phyloP scores from a whole-genome alignment of 1,140 invertebrate species.

The Bombus confusus region DNA sequence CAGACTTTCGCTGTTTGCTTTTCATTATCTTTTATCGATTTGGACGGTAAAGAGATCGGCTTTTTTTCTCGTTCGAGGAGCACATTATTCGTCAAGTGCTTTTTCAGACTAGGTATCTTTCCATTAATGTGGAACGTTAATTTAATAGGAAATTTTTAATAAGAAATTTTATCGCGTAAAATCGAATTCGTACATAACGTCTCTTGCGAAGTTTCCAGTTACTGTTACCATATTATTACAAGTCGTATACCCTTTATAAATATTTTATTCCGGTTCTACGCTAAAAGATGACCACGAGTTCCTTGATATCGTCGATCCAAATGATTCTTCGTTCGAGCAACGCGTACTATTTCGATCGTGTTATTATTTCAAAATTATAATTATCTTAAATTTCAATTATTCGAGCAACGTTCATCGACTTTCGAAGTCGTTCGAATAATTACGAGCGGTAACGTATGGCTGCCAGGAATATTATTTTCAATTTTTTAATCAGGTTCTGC shows the following conservation, averaged over 20 bases:
- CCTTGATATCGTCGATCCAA: too few species aligned
- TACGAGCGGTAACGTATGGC: neutral
- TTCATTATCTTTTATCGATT: conserved; percentile 27
- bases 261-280: too few species aligned
- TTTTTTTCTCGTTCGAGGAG: neutral
- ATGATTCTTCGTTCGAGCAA: neutral
- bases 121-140: neutral
- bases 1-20: conserved; percentile 9
- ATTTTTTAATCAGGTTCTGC: too few species aligned
- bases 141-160: conserved; percentile 6
- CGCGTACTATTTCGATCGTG: neutral
- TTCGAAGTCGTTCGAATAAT: neutral
- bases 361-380: neutral
- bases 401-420: neutral
- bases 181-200: neutral
- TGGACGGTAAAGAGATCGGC: too few species aligned
- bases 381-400: neutral
- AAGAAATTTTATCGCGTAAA: neutral
- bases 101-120: neutral
- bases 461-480: too few species aligned
- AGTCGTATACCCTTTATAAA: too few species aligned
- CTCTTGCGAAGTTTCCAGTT: too few species aligned
- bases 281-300: too few species aligned
- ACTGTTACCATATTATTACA: too few species aligned
- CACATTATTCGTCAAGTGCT: neutral